A percentile compares a stretch with the other conserved stretches of the same genome.
These are phyloP conservation scores for Colaptes auratus DNA, from an alignment of 2,113 vertebrate species.

Conservation along the genomic window DNA sequence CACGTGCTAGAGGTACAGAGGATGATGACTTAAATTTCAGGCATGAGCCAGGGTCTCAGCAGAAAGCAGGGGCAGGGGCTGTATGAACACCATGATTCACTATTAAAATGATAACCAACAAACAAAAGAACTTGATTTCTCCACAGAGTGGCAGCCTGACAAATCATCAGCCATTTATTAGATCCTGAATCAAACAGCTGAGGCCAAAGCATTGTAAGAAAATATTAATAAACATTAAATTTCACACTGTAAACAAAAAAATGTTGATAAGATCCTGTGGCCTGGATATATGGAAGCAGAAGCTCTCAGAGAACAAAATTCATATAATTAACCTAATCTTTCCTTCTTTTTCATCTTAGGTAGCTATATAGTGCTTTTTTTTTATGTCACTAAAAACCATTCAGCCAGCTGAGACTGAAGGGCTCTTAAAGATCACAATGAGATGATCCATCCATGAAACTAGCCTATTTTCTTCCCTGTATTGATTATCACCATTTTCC, in stretches of 20 bases:
- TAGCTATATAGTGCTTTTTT: background rate
- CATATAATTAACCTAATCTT: background rate
- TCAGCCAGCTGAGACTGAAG: background rate
- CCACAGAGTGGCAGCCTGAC: background rate
- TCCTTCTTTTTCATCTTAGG: background rate
- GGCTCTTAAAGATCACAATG: background rate
- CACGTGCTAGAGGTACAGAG: background rate
- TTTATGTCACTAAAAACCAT: background rate
- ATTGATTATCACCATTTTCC: background rate
- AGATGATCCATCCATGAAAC: background rate
- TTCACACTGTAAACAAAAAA: background rate
- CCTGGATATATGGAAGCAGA: background rate
- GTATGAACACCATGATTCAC: background rate
- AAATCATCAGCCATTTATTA: slow-evolving; percentile 44
- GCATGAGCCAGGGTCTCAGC: background rate
- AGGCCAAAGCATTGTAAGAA: background rate
- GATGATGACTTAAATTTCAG: background rate
- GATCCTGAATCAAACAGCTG: slow-evolving; percentile 45
- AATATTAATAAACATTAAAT: slow-evolving; percentile 10
- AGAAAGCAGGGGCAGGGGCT: background rate
- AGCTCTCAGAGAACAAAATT: background rate
- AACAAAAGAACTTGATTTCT: slow-evolving; percentile 33
- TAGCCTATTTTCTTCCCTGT: background rate
- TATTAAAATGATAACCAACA: background rate
- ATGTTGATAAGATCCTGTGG: background rate